Evolutionary conservation across 2,113 vertebrate genomes (phyloP).

Genomic region (Todiramphus saurophagus): DNA sequence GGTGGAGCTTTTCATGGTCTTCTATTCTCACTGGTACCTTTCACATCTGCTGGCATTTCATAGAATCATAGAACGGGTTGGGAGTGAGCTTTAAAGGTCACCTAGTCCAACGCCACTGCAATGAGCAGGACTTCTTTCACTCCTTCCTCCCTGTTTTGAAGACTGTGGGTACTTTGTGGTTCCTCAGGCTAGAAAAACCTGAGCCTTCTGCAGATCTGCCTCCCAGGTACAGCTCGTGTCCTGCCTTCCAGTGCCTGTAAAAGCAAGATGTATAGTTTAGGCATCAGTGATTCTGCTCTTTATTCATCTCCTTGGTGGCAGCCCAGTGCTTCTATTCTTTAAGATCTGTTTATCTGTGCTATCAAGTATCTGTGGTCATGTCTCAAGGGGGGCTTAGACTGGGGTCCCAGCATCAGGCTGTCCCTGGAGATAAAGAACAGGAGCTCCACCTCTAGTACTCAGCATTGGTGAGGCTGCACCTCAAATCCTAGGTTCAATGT

Average conservation of each 20-base stretch:
- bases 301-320: neutral
- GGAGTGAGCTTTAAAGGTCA: too few relatives aligned
- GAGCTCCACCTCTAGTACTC: neutral
- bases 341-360: accelerated
- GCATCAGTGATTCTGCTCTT: neutral
- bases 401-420: neutral
- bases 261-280: neutral
- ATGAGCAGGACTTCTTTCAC: too few relatives aligned
- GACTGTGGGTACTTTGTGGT: neutral
- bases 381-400: neutral
- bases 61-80: too few relatives aligned
- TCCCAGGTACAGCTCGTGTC: neutral
- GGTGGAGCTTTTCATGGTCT: neutral
- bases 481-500: too few relatives aligned
- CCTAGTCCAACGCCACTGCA: too few relatives aligned
- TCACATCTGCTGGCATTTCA: accelerated
- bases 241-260: too few relatives aligned
- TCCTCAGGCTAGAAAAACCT: neutral
- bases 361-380: accelerated
- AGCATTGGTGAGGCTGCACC: too few relatives aligned
- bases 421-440: neutral
- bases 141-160: neutral
- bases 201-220: neutral
- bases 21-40: neutral
- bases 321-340: neutral